Conservation (phyloP, 2,888 invertebrate genomes). For the Drosophila fungiperda region DNA sequence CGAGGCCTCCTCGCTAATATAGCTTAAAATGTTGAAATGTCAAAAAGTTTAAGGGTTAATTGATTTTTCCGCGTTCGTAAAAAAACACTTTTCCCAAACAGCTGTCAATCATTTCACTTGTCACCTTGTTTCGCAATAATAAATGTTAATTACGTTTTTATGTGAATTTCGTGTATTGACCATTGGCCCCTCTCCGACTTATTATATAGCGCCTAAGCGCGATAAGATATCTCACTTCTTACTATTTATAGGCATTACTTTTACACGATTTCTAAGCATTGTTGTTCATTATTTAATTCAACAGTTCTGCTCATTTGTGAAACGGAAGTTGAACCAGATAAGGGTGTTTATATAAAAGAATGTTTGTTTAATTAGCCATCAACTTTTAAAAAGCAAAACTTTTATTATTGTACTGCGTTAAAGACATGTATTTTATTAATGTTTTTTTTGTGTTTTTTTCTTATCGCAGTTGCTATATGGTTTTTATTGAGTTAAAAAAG, state of each 20-base stretch:
- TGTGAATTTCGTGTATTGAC: constrained; percentile 4
- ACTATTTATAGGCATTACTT: constrained; percentile 22
- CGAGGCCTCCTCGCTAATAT: background rate
- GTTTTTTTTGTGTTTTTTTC: background rate
- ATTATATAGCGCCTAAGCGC: constrained; percentile 29
- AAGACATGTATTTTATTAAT: background rate
- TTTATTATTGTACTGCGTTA: background rate
- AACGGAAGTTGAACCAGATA: constrained; percentile 25
- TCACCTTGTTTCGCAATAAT: constrained; percentile 7
- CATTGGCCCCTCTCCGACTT: constrained; percentile 2
- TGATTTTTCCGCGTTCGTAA: constrained; percentile 7
- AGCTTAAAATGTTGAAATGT: background rate
- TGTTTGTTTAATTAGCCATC: background rate
- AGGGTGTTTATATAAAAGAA: constrained; percentile 17
- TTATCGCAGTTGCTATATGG: background rate
- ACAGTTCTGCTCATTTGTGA: background rate
- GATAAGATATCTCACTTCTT: constrained; percentile 58
- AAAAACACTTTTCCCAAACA: constrained; percentile 27
- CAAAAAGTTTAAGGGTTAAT: background rate
- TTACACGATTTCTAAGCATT: constrained; percentile 27
- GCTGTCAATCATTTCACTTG: constrained; percentile 38
- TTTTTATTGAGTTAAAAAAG: background rate
- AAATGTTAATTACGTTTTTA: constrained; percentile 2
- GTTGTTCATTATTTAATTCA: constrained; percentile 1
- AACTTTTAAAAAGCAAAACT: background rate